phyloP scores from a whole-genome alignment of 2,113 vertebrate species.

The Myxocyprinus asiaticus region DNA sequence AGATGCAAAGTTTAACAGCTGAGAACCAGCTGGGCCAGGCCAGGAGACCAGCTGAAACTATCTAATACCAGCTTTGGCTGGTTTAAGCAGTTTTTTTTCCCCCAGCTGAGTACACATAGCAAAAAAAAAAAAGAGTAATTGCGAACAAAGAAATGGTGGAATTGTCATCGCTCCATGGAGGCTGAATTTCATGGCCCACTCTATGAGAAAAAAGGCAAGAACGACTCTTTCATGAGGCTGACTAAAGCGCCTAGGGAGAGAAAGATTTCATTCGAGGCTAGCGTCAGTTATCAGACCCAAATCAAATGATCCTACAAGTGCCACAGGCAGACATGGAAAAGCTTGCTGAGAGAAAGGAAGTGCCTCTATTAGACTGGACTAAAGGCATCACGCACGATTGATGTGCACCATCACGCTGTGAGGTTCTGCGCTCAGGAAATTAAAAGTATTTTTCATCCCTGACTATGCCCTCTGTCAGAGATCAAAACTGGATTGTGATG shows the following conservation, averaged over 20 bases:
- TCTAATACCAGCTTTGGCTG: no score
- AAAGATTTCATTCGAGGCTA: slow-evolving; percentile 69
- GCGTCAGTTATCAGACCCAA: slow-evolving; percentile 69
- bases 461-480: slow-evolving; percentile 51
- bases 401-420: slow-evolving; percentile 62
- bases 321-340: slow-evolving; percentile 59
- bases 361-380: slow-evolving; percentile 68
- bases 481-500: slow-evolving; percentile 36
- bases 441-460: slow-evolving; percentile 74
- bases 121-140: slow-evolving; percentile 17
- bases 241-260: slow-evolving; percentile 51
- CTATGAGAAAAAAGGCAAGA: slow-evolving; percentile 1
- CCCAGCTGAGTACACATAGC: neutral
- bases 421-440: slow-evolving; percentile 66
- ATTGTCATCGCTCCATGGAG: slow-evolving; percentile 31
- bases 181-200: slow-evolving; percentile 32
- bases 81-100: no score
- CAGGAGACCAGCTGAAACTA: no score
- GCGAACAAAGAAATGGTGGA: slow-evolving; percentile 33
- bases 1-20: no score
- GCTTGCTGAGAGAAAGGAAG: slow-evolving; percentile 44
- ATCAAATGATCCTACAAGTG: slow-evolving; percentile 73
- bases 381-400: slow-evolving; percentile 64
- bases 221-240: slow-evolving; percentile 39
- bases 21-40: no score